phyloP scores from a whole-genome alignment of 2,113 vertebrate species.

The Odocoileus hemionus region DNA sequence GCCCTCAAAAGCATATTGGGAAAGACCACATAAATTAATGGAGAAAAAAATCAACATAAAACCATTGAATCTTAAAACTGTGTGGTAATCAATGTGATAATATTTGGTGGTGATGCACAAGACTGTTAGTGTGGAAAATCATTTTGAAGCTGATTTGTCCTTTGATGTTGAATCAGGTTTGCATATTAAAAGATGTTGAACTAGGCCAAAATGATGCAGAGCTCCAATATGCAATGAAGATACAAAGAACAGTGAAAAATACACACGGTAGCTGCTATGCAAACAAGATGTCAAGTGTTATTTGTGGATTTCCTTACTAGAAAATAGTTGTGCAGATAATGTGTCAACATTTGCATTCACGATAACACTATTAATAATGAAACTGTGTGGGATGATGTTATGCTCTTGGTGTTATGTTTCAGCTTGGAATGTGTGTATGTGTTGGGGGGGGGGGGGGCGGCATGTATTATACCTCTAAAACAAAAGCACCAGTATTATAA shows the following conservation, averaged over 20 bases:
- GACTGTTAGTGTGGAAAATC: conserved; percentile 17
- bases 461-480: neutral
- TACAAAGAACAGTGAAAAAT: conserved; percentile 34
- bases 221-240: neutral
- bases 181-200: conserved; percentile 42
- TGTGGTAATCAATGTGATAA: neutral
- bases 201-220: conserved; percentile 10
- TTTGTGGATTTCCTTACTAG: conserved; percentile 41
- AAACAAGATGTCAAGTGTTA: conserved; percentile 48
- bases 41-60: neutral
- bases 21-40: neutral
- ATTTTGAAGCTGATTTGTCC: conserved; percentile 7
- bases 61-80: conserved; percentile 41
- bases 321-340: conserved; percentile 36
- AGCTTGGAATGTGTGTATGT: neutral
- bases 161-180: conserved; percentile 44
- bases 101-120: neutral
- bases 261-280: neutral
- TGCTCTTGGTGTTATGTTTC: neutral
- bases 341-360: conserved; percentile 50
- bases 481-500: neutral
- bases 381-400: neutral
- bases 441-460: too few relatives aligned
- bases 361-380: conserved; percentile 35
- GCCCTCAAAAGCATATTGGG: neutral